phyloP scores from a whole-genome alignment of 2,113 vertebrate species.

The Apteryx mantelli region DNA sequence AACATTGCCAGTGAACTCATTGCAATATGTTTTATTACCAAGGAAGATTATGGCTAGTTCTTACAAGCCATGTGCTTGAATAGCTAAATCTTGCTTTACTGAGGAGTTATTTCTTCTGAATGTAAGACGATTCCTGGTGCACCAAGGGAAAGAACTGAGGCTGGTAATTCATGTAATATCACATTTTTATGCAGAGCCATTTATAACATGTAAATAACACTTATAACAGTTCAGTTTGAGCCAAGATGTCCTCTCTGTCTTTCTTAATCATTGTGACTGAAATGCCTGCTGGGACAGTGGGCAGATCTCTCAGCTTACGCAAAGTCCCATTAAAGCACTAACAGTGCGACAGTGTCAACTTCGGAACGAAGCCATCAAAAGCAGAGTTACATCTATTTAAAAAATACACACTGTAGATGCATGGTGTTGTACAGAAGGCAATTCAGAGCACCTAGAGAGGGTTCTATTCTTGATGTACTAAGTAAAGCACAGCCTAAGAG shows the following conservation, averaged over 20 bases:
- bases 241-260: accelerated
- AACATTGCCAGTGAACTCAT: background rate
- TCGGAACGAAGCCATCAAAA: background rate
- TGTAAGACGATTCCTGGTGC: background rate
- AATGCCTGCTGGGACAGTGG: background rate
- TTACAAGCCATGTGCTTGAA: background rate
- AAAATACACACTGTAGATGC: background rate
- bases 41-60: background rate
- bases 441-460: background rate
- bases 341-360: background rate
- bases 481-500: background rate
- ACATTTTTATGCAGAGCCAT: background rate
- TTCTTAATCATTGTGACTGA: background rate
- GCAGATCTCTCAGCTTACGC: background rate
- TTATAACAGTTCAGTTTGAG: background rate
- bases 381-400: background rate
- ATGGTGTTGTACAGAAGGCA: background rate
- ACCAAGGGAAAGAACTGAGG: background rate
- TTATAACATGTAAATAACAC: background rate
- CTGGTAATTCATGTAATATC: background rate
- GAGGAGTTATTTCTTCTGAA: background rate
- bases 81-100: background rate
- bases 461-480: background rate
- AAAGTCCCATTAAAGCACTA: background rate
- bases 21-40: background rate